Base-by-base conservation (phyloP, 2,888 invertebrate genomes). In the Homarus gammarus region DNA sequence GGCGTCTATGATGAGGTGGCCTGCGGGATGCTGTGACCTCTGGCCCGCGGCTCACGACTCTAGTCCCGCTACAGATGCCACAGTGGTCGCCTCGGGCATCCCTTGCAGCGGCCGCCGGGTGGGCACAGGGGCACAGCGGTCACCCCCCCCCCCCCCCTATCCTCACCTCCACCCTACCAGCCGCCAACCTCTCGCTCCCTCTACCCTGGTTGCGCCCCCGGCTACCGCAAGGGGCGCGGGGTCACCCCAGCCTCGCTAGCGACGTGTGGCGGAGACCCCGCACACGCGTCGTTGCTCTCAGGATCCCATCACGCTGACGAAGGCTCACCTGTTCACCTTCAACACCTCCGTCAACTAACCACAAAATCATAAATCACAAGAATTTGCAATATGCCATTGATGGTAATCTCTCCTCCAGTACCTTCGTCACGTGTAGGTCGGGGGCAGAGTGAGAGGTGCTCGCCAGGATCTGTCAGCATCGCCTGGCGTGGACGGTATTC, bases 201-300 rank as follows among this genome's bases (percentile, higher is more conserved):
- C 78, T 78, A 78, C 86, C 70, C 27, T 31, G 64, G 68, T 38
- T 73, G 27, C 44, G 82, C 87, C 83, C 36, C 64, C 44, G 87
- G 82, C 83, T 49, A 82, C 87, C 82, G 75, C 82, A 87, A 77
- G 83, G 83, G 87, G 77, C 82, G 64, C 27, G 73, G 83, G 87
- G 87, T 87, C 87, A 87, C 77, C 75, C 56, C 75, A 81, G 77
- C 82, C 73, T 79, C 36, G 81, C 82, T 51, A 70, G 87, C 44
- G 87, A 87, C 87, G 87, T 87, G 87, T 87, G 87, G 73, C 87
- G 83, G 83, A 77, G 77, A 15, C 73, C 75, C 87, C 22, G 40
- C 68, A 72, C 83, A 87, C 87, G 87, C 83, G 82, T 68, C 77
- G 33, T 40, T 84, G 82, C 83, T 83, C 87, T 61, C 87, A 87